Conservation (phyloP, 2,113 vertebrate species). For the Tretioscincus oriximinensis region DNA sequence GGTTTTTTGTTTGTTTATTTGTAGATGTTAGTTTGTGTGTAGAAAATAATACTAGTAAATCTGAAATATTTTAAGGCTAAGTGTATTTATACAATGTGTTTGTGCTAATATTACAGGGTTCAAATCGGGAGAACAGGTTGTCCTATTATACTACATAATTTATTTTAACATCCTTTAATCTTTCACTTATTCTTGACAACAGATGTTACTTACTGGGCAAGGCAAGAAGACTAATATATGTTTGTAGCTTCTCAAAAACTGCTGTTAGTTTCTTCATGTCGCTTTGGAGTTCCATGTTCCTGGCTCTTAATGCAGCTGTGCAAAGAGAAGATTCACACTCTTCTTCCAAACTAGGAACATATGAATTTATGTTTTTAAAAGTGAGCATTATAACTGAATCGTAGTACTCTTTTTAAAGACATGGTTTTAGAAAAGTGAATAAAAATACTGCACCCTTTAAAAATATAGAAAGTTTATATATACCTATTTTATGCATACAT, state of each 20-base stretch:
- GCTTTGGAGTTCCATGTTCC: slow-evolving; percentile 86
- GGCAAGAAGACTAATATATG: slow-evolving; percentile 84
- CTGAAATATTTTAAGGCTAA: too few species aligned
- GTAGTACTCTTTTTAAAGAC: neutral
- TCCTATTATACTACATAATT: neutral
- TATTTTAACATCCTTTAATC: too few species aligned
- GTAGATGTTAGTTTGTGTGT: too few species aligned
- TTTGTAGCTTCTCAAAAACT: slow-evolving; percentile 90
- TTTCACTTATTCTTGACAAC: neutral
- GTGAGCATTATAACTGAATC: slow-evolving; percentile 37
- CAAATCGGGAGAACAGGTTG: too few species aligned
- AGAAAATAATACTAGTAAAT: too few species aligned
- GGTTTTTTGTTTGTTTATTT: too few species aligned
- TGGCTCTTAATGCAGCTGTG: slow-evolving; percentile 81
- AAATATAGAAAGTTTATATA: neutral
- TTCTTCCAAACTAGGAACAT: slow-evolving; percentile 88
- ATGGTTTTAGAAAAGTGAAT: neutral
- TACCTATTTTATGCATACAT: neutral
- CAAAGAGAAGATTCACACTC: slow-evolving; percentile 90
- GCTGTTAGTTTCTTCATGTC: slow-evolving; percentile 87
- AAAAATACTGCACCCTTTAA: neutral
- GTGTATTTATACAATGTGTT: too few species aligned
- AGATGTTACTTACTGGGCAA: slow-evolving; percentile 86
- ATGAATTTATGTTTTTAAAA: slow-evolving; percentile 56
- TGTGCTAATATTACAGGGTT: neutral